phyloP scores from a whole-genome alignment of 2,888 invertebrate genomes.

The Idaea aversata region DNA sequence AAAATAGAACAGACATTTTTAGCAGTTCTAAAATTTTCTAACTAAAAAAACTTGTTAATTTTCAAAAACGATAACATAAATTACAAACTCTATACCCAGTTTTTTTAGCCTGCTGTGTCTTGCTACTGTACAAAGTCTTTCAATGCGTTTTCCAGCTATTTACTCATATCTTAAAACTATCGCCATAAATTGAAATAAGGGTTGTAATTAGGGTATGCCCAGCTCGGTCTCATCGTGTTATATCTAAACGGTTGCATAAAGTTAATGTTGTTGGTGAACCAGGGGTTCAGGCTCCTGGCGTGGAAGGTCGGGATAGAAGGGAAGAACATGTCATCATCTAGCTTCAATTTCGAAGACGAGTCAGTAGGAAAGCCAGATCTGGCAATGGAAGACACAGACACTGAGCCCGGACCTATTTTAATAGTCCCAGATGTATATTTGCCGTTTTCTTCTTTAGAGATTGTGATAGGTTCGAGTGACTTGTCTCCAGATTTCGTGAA shows the following conservation, averaged over 20 bases:
- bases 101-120: too few relatives aligned
- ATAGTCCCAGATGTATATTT: conserved; percentile 46
- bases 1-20: too few relatives aligned
- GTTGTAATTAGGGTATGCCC: conserved; percentile 48
- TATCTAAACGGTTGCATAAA: conserved; percentile 13
- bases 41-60: too few relatives aligned
- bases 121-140: not conserved
- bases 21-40: too few relatives aligned
- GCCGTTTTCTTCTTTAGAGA: conserved; percentile 44
- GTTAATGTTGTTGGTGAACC: conserved; percentile 33
- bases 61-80: too few relatives aligned
- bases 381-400: conserved; percentile 49
- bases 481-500: conserved; percentile 25
- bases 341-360: conserved; percentile 23
- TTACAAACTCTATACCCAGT: too few relatives aligned
- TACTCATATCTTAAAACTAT: conserved; percentile 23
- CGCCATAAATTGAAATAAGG: conserved; percentile 47
- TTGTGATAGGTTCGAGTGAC: conserved; percentile 37
- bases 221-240: conserved; percentile 34
- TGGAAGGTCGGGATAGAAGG: conserved; percentile 30
- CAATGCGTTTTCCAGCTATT: not conserved
- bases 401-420: conserved; percentile 49
- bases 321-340: conserved; percentile 19
- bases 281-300: conserved; percentile 35
- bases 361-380: conserved; percentile 36